phyloP scores from a whole-genome alignment of 2,888 invertebrate species.

The Lepidochitona cinerea region DNA sequence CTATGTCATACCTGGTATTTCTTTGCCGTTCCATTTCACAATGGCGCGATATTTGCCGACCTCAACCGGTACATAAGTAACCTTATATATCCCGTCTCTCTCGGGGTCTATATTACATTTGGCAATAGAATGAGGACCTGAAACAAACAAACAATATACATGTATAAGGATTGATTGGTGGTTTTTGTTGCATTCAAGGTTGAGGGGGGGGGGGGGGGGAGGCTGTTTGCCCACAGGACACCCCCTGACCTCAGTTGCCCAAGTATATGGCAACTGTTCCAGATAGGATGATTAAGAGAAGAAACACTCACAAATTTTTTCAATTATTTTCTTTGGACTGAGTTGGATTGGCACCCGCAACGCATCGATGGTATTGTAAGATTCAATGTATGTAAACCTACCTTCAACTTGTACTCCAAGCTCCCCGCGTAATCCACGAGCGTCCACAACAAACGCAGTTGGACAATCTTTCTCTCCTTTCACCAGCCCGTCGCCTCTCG shows the following conservation, averaged over 20 bases:
- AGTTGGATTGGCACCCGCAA: too few species aligned
- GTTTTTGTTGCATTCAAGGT: too few species aligned
- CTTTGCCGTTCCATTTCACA: constrained; percentile 78
- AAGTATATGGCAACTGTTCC: too few species aligned
- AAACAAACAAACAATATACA: too few species aligned
- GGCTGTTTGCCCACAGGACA: too few species aligned
- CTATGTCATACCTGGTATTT: constrained; percentile 71
- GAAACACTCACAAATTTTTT: neutral
- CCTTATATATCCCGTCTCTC: constrained; percentile 81
- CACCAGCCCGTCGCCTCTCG: constrained; percentile 76
- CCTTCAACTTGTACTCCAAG: constrained; percentile 73
- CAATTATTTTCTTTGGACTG: neutral
- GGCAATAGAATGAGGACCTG: constrained; percentile 78
- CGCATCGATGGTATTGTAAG: too few species aligned
- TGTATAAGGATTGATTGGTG: too few species aligned
- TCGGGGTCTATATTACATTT: constrained; percentile 73
- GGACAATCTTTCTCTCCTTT: constrained; percentile 70
- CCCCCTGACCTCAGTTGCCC: too few species aligned
- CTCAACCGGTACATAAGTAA: constrained; percentile 90
- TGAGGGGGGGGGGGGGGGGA: too few species aligned
- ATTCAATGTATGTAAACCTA: constrained; percentile 47
- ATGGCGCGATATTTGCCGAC: constrained; percentile 93
- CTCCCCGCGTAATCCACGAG: constrained; percentile 72
- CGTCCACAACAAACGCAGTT: constrained; percentile 75
- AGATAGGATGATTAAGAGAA: too few species aligned